phyloP scores from a whole-genome alignment of 1,140 invertebrate species.

The Caenorhabditis briggsae region DNA sequence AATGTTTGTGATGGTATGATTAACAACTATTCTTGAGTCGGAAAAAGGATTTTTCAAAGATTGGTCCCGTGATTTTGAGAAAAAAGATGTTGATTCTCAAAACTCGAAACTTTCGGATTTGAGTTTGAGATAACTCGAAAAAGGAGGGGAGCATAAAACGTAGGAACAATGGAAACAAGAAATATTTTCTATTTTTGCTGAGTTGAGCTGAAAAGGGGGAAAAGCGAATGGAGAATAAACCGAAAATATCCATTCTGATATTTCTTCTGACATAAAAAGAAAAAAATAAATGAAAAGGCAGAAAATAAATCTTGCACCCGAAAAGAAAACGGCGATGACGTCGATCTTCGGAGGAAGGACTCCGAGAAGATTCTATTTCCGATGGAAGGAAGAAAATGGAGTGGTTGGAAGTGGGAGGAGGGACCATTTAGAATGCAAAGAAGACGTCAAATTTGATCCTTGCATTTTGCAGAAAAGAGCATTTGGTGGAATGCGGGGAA shows the following conservation, averaged over 20 bases:
- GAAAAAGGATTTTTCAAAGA: not conserved
- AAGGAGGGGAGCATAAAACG: not conserved
- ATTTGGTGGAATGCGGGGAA: not conserved
- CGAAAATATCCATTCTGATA: slow-evolving; percentile 10
- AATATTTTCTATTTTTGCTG: not conserved
- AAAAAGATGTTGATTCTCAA: not conserved
- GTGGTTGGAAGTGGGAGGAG: not conserved
- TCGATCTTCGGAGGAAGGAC: not conserved
- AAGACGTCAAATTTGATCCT: slow-evolving; percentile 15
- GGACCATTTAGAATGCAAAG: slow-evolving; percentile 32
- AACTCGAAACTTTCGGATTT: not conserved
- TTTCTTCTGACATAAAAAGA: not conserved
- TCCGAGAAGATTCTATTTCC: slow-evolving; percentile 31
- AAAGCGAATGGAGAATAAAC: too few relatives aligned
- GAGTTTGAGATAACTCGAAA: not conserved
- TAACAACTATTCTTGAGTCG: not conserved
- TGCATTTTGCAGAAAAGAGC: not conserved
- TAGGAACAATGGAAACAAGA: not conserved
- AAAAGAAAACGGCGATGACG: slow-evolving; percentile 17
- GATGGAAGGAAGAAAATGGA: slow-evolving; percentile 28
- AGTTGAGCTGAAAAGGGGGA: not conserved
- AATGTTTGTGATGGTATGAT: not conserved
- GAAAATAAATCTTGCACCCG: not conserved
- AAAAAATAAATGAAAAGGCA: not conserved
- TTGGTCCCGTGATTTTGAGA: not conserved